phyloP scores from a whole-genome alignment of 2,797 vertebrate species.

The Trachops cirrhosus region DNA sequence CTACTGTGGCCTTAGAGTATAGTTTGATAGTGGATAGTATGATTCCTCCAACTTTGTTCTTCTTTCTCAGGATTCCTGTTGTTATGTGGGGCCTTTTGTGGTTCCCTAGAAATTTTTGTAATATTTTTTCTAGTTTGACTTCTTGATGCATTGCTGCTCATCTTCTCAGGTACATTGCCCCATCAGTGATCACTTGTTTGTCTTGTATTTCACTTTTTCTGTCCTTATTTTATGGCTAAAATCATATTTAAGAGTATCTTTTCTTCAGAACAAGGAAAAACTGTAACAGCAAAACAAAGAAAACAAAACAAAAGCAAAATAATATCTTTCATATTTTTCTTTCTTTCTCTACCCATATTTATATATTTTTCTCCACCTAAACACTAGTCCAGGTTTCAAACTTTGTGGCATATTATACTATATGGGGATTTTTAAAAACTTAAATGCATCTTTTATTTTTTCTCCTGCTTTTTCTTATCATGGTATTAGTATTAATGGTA shows the following conservation, averaged over 20 bases:
- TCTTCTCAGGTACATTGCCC: not conserved
- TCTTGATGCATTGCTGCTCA: not conserved
- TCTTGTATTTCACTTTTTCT: not conserved
- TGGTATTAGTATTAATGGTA: not conserved
- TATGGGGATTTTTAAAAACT: not conserved
- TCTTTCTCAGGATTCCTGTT: not conserved
- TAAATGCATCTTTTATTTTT: not conserved
- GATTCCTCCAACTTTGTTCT: not conserved
- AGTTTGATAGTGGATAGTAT: not conserved
- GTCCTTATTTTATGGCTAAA: not conserved
- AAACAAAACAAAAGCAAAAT: not conserved
- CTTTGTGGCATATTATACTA: not conserved
- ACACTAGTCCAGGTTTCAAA: not conserved
- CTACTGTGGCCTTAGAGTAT: not conserved
- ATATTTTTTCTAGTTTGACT: not conserved
- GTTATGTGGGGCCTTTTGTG: not conserved
- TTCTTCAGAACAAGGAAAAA: not conserved
- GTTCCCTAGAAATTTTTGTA: not conserved
- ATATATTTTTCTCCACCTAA: not conserved
- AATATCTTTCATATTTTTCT: not conserved
- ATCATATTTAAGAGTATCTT: not conserved
- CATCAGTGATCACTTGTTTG: not conserved
- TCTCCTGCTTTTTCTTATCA: not conserved
- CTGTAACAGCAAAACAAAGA: not conserved
- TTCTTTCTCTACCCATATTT: not conserved